Evolutionary conservation across 2,113 vertebrate genomes (phyloP), one percentile per base, ranked within the genome.

Genomic region (Apistogramma diplotaenia): DNA sequence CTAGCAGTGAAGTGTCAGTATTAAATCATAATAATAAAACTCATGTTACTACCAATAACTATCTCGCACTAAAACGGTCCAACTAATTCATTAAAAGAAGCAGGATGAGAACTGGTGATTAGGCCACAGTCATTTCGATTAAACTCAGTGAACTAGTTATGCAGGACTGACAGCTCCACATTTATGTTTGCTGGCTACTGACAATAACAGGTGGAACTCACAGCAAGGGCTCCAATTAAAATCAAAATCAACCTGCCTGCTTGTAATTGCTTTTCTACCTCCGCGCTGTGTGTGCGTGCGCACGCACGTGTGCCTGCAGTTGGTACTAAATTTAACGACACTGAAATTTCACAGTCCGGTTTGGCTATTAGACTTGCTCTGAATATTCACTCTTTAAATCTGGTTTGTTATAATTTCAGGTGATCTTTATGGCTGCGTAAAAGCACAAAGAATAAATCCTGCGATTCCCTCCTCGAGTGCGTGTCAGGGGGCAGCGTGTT

Each of bases 221-320:
- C 91, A 91, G 91, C 75, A 31, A 81, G 89, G 27, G 83, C 81
- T 79, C 82, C 84, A 90, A 92, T 94, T 93, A 92, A 89, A 93
- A 93, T 93, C 91, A 92, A 88, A 91, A 91, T 91, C 85, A 92
- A 89, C 87, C 85, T 90, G 90, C 85, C 83, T 90, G 67, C 76
- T 83, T 83, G 43, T 88, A 89, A 93, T 94, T 94, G 90, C 85
- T 88, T 91, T 90, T 87, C 86, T 77, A 73, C 79, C 77, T 83
- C 49, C 59, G 46, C 67, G 23, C 46, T 67, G 13, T 74, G 58
- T 62, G 13, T 72, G 74, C 27, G 61, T 27, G 25, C 1, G 13
- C 1, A 12, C 56, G 10, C 56, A 29, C 53, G 12, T 73, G 71
- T 33, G 31, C 72, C 79, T 61, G 65, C 29, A 77, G 51, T 27